Base-by-base conservation (phyloP, 2,888 invertebrate species). In the Hemicrepidius hirtus region DNA sequence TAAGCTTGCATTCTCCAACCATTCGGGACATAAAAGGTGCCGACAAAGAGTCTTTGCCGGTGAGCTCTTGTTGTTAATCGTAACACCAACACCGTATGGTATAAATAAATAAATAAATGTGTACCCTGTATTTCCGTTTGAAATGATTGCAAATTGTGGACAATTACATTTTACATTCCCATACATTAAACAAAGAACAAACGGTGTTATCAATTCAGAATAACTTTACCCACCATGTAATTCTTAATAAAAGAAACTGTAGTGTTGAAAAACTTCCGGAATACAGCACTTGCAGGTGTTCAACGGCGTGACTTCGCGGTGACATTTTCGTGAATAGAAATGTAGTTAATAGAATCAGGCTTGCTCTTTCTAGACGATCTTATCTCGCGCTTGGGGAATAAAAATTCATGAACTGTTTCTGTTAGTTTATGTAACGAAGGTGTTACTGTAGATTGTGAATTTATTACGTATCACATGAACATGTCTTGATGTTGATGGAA, bases 191-290 rank as follows among this genome's bases (percentile, higher is more conserved):
- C 12, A 21, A 21, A 5, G 7, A 10, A 53, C 28, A 13, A 53
- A 32, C 53, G 53, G 12, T 2, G 24, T 13, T 18, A 50, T 50
- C 50, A 50, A 13, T 24, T 53, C 16, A 3, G 49, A 44, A 44
- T 16, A 13, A 44, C 16, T 44, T 44, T 44, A 44, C 44, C 44
- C 13, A 44, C 44, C 44, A 18, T 44, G 18, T 44, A 44, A 44
- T 44, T 44, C 44, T 44, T 44, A 16, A 49, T 21, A 49, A 49
- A 24, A 12, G 18, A 12, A 20, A 21, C 21, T 9, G 53, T 13
- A 24, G 28, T 44, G 44, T 32, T 32, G 32, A 32, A 32, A 46
- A 3, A 46, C 53, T 53, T 53, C 53, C 53, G 53, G 53, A 53
- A 32, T 28, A 53, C 49, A 44, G 32, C 16, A 41, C n/a, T n/a